These are phyloP conservation scores for Lacerta viridis DNA, from an alignment of 2,797 vertebrate genomes.

Conservation along the genomic window DNA sequence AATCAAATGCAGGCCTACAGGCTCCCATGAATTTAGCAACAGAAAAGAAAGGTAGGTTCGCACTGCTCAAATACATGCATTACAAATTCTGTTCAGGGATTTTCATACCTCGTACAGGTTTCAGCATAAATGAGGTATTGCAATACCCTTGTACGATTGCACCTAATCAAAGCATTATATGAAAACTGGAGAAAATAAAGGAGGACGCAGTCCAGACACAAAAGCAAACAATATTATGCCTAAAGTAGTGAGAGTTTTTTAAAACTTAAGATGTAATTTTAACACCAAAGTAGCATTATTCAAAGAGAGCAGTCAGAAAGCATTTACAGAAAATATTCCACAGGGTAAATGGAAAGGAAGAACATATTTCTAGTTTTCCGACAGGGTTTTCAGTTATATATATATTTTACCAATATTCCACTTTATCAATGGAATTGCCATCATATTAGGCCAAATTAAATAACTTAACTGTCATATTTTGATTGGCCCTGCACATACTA, in stretches of 20 bases:
- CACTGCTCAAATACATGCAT: neutral
- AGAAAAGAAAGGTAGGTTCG: conserved; percentile 14
- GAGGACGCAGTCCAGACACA: conserved; percentile 2
- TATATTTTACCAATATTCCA: conserved; percentile 26
- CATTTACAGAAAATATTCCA: neutral
- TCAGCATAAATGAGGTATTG: neutral
- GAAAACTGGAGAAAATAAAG: conserved; percentile 3
- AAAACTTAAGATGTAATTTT: neutral
- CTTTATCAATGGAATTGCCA: conserved; percentile 8
- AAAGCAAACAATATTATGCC: conserved; percentile 9
- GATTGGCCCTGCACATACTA: neutral
- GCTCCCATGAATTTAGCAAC: conserved; percentile 17
- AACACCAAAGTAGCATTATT: neutral
- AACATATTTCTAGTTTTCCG: neutral
- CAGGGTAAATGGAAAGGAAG: neutral
- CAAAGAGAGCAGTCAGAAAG: neutral
- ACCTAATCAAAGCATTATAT: neutral
- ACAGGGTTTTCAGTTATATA: neutral
- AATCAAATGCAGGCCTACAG: conserved; percentile 26
- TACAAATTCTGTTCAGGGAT: conserved; percentile 7
- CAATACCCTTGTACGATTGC: neutral
- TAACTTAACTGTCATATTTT: neutral
- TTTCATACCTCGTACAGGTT: conserved; percentile 1
- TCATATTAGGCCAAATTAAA: neutral
- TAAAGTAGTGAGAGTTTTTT: conserved; percentile 9